These are phyloP conservation scores for Diplazon laetatorius DNA, from an alignment of 2,888 invertebrate genomes.

Conservation along the genomic window DNA sequence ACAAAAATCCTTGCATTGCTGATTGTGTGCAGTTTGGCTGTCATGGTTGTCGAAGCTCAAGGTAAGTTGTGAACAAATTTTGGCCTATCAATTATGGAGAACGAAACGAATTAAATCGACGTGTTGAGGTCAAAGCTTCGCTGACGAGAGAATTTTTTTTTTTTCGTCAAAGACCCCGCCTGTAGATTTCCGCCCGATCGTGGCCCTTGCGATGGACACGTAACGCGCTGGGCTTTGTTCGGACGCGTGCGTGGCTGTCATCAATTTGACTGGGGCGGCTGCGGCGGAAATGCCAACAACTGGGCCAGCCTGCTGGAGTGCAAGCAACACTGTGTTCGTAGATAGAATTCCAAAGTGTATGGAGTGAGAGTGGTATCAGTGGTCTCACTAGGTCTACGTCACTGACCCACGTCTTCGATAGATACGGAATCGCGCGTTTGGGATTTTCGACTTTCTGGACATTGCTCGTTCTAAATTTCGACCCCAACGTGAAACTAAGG, in stretches of 20 bases:
- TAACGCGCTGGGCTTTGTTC: slow-evolving; percentile 45
- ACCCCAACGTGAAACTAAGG: too few relatives aligned
- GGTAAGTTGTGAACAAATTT: not conserved
- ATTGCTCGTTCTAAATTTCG: too few relatives aligned
- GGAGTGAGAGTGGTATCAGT: too few relatives aligned
- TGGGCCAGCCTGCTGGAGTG: too few relatives aligned
- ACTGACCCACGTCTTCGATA: too few relatives aligned
- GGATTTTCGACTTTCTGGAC: too few relatives aligned
- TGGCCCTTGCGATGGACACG: not conserved
- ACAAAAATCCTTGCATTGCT: slow-evolving; percentile 5
- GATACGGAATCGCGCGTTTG: too few relatives aligned
- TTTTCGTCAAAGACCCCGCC: not conserved
- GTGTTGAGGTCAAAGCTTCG: not conserved
- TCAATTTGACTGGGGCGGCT: slow-evolving; percentile 60
- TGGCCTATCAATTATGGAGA: not conserved
- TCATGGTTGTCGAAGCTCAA: not conserved
- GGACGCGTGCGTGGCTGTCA: slow-evolving; percentile 24
- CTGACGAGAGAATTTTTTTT: not conserved
- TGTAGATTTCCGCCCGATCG: not conserved
- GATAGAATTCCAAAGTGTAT: too few relatives aligned
- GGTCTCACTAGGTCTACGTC: too few relatives aligned
- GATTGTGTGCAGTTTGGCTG: not conserved
- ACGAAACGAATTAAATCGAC: not conserved
- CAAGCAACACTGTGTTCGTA: too few relatives aligned
- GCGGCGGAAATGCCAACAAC: slow-evolving; percentile 51